These are phyloP conservation scores for Scaptomyza pallida DNA, from an alignment of 1,140 invertebrate species.

Conservation along the genomic window DNA sequence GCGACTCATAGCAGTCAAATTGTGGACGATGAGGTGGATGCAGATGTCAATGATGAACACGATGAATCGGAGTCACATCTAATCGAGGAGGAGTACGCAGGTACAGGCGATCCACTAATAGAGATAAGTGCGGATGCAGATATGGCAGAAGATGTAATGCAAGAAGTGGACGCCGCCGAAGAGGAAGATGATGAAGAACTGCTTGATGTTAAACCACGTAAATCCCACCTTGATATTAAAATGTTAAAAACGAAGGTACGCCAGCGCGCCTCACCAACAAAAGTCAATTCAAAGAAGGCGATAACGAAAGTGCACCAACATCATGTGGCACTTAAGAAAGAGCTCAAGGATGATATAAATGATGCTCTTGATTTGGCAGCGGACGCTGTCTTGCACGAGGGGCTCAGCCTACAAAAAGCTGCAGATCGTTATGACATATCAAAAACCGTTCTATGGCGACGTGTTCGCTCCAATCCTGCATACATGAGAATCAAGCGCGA, in stretches of 20 bases:
- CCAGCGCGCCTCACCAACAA: constrained; percentile 26
- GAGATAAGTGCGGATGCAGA: constrained; percentile 47
- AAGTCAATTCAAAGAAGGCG: constrained; percentile 29
- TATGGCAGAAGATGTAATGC: constrained; percentile 28
- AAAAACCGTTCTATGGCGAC: constrained; percentile 87
- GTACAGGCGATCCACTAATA: constrained; percentile 46
- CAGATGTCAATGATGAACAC: constrained; percentile 47
- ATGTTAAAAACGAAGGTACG: constrained; percentile 41
- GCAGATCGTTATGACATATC: constrained; percentile 86
- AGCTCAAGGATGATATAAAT: constrained; percentile 59
- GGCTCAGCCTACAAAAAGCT: constrained; percentile 86
- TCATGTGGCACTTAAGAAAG: constrained; percentile 53
- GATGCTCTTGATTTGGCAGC: constrained; percentile 84
- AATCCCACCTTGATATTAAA: constrained; percentile 36
- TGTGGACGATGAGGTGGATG: constrained; percentile 55
- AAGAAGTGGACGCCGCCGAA: constrained; percentile 43
- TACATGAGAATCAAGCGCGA: constrained; percentile 85
- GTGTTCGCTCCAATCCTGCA: constrained; percentile 85
- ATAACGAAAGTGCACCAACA: constrained; percentile 45
- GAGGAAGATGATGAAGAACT: constrained; percentile 53
- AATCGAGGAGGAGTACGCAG: constrained; percentile 72
- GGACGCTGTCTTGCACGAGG: constrained; percentile 85
- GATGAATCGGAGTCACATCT: constrained; percentile 63
- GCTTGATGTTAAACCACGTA: constrained; percentile 54
- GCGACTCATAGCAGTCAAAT: constrained; percentile 51